Evolutionary conservation across 2,113 vertebrate genomes (phyloP), one percentile per base, ranked within the genome.

Genomic region (Neotragus pygmaeus): DNA sequence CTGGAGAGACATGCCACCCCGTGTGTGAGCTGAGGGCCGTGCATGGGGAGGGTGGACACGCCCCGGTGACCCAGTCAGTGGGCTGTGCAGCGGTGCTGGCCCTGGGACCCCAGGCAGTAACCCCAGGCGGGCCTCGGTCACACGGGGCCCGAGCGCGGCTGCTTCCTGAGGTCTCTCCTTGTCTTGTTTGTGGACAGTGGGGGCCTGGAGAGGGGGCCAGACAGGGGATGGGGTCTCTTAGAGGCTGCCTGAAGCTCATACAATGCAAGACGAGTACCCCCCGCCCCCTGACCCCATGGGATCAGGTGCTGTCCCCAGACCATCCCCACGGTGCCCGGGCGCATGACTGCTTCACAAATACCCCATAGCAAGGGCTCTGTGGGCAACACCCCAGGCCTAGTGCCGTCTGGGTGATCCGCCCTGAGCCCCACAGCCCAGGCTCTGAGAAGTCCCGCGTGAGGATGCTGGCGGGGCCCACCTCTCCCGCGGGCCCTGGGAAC

Each of bases 211-310:
- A 36, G 70, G 39, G 39, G 4, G 2, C 16, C 6, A 45, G 53
- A 23, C 43, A 10, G 12, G n/a, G 21, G 45, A 11, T 23, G 36
- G 57, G 8, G 3, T 70, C 58, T 78, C 62, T 80, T 45, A 33
- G 70, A 88, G 57, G 81, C 19, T 64, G 17, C 84, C 39, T 1
- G 0, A 28, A 82, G 36, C 17, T 83, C 16, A 13, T 16, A 36
- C 30, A 3, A 1, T 33, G 6, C 13, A 13, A 43, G 43, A 43
- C 0, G 2, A n/a, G 9, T 51, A 5, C 28, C 30, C 15, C n/a
- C 28, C 21, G 3, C 66, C 9, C 4, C 19, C n/a, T 4, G 1
- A 15, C 43, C 13, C 33, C 2, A 2, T 55, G 60, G 70, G 9
- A 23, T 58, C 49, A 55, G 12, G 4, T 57, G 51, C 62, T 53